These are phyloP conservation scores for Noturus placidus DNA, from an alignment of 2,113 vertebrate genomes.

Conservation along the genomic window DNA sequence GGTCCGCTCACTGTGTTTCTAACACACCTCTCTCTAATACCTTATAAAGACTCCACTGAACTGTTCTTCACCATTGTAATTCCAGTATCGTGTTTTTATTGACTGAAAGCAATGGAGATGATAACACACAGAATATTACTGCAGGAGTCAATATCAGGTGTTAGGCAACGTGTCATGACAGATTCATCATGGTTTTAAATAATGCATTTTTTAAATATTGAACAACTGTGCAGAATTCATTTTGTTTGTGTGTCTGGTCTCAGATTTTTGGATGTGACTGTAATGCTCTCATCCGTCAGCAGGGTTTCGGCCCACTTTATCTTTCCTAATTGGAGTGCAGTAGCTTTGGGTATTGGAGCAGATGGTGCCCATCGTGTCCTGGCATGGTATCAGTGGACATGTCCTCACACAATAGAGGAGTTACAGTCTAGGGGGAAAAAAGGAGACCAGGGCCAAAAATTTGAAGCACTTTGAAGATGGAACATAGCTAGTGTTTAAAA, in stretches of 20 bases:
- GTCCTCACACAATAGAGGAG: conserved; percentile 43
- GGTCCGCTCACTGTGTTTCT: not conserved
- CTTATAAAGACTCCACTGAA: not conserved
- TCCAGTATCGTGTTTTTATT: not conserved
- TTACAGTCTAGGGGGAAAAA: not conserved
- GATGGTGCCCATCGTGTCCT: conserved; percentile 42
- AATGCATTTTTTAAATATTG: not conserved
- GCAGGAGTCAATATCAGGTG: not conserved
- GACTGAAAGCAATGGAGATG: not conserved
- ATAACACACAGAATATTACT: not conserved
- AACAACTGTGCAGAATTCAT: not conserved
- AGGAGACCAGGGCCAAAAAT: conserved; percentile 47
- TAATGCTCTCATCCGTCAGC: conserved; percentile 5
- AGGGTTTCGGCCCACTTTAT: conserved; percentile 27
- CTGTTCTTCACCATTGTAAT: not conserved
- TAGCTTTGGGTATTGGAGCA: conserved; percentile 44
- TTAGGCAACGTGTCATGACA: not conserved
- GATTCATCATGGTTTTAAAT: not conserved
- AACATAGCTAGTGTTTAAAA: not conserved
- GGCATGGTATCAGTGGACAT: conserved; percentile 39
- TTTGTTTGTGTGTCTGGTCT: not conserved
- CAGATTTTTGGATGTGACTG: conserved; percentile 16
- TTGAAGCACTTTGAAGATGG: conserved; percentile 20
- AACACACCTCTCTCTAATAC: not conserved
- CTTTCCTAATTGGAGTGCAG: conserved; percentile 43